Conservation (phyloP, 2,888 invertebrate genomes). For the Drosophila acutilabella region DNA sequence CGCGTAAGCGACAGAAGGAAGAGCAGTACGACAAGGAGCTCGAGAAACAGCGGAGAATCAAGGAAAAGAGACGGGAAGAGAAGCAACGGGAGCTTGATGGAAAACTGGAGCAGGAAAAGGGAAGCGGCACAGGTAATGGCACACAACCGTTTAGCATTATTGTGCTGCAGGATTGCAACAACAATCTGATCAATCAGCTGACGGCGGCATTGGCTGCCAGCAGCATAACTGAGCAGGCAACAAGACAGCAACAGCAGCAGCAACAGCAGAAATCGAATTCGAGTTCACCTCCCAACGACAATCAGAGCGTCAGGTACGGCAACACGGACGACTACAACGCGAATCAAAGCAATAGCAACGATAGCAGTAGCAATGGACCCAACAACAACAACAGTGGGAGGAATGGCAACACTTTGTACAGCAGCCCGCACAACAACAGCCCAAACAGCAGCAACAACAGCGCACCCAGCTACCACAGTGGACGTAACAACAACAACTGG, state of each 20-base stretch:
- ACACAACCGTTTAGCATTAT: conserved; percentile 46
- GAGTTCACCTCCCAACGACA: neutral
- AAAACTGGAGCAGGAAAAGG: neutral
- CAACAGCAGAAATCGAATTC: neutral
- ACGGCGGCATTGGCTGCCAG: conserved; percentile 31
- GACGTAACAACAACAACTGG: no score
- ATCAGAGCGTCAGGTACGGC: no score
- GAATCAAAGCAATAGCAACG: no score
- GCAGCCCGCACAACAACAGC: no score
- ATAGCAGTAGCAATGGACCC: no score
- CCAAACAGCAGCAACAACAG: no score
- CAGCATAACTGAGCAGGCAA: neutral
- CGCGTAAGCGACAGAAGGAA: neutral
- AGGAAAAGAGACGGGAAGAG: neutral
- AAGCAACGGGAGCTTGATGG: neutral
- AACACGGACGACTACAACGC: no score
- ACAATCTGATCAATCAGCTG: conserved; percentile 56
- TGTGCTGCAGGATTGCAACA: conserved; percentile 60
- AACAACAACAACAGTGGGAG: no score
- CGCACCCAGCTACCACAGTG: no score
- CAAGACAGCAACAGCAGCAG: neutral
- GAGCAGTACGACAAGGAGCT: neutral
- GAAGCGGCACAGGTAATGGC: no score
- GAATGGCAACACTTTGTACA: no score
- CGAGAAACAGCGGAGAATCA: neutral